Base-by-base conservation (phyloP, 2,888 invertebrate species). In the Volucella bombylans region DNA sequence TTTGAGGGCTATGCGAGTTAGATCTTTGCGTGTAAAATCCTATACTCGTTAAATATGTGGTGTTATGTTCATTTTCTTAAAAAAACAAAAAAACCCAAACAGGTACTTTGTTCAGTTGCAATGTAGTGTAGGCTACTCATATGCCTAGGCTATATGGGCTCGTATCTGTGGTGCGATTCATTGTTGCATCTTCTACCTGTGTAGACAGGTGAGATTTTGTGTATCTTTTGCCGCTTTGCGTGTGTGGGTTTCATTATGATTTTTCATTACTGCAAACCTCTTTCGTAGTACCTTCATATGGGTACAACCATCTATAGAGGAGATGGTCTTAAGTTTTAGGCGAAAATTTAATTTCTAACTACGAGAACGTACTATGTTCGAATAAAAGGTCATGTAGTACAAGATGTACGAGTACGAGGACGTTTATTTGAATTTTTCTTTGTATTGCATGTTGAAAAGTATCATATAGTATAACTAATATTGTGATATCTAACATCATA, bases 261-360 rank as follows among this genome's bases (percentile, higher is more conserved):
- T 62, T 76, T 50, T 52, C 45, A 50, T 62, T 77, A 61, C 52
- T 54, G 59, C 55, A 69, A 69, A 76, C 59, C 52, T 69, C 69
- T 57, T 65, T 52, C 10, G 23, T 23, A 12, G 38, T n/a, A 12
- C 55, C n/a, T 10, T 12, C 4, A 57, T n/a, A 14, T 8, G 4
- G 0, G 1, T 4, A 15, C n/a, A 45, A 31, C 54, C 8, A 55
- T 11, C 43, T 31, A 61, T n/a, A 10, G 45, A 18, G 45, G 15
- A 67, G 49, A 78, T 77, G 65, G 77, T 69, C 76, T 76, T 74
- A 74, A 52, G 68, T 78, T 72, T 78, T 68, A 67, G 68, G 67
- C 64, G 52, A 47, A 78, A 69, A 82, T 68, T 77, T 62, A 82
- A 78, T 73, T 78, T 39, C 55, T 82, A 78, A 82, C 68, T 73